phyloP scores from a whole-genome alignment of 2,888 invertebrate species.

The Cynaeus angustus region DNA sequence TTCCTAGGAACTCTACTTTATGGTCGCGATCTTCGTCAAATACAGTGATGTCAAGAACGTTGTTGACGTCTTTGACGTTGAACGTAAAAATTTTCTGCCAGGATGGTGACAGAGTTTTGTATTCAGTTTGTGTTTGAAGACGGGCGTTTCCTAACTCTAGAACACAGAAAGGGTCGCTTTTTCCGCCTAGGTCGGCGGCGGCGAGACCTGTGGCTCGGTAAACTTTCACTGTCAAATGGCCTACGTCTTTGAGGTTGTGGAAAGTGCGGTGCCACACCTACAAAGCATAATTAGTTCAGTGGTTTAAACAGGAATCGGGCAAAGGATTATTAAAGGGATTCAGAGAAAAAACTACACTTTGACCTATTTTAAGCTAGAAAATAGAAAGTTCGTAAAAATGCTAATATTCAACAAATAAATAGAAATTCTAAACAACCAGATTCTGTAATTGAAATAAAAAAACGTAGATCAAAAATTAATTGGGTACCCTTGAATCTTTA shows the following conservation, averaged over 20 bases:
- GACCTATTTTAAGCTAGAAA: no score
- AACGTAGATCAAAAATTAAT: no score
- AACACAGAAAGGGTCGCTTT: constrained; percentile 99
- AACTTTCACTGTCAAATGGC: constrained; percentile 95
- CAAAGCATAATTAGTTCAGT: constrained; percentile 3
- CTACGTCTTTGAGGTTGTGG: constrained; percentile 88
- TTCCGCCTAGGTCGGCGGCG: constrained; percentile 96
- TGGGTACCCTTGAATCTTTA: no score
- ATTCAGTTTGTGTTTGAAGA: constrained; percentile 98
- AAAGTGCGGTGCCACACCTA: constrained; percentile 82
- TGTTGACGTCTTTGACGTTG: constrained; percentile 96
- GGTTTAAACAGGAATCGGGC: constrained; percentile 5
- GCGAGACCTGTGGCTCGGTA: constrained; percentile 89
- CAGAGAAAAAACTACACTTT: no score
- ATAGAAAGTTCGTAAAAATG: no score
- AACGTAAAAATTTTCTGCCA: constrained; percentile 99
- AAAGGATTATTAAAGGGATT: no score
- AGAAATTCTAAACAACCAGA: no score
- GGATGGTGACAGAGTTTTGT: constrained; percentile 95
- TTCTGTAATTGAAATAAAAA: no score
- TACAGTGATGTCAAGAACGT: constrained; percentile 94
- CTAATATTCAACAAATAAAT: no score
- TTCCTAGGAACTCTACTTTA: constrained; percentile 98
- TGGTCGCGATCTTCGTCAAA: constrained; percentile 99
- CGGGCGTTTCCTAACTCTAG: constrained; percentile 95